Evolutionary conservation across 2,888 invertebrate genomes (phyloP).

Genomic region (Polydrusus cervinus): DNA sequence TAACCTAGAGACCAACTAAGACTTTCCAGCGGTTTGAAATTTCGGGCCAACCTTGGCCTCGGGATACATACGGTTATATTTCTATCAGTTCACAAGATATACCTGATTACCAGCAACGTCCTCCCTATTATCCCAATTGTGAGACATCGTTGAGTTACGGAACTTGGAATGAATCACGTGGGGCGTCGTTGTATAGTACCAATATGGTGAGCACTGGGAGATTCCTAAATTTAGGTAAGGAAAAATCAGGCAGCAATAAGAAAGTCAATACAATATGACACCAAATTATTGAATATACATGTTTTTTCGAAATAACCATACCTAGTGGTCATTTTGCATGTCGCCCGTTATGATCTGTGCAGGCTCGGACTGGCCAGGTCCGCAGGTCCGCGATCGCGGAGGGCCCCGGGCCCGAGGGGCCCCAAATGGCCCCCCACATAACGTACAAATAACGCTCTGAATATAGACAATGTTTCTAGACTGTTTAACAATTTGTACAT

Average conservation of each 20-base stretch:
- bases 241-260: not conserved
- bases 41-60: constrained; percentile 70
- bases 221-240: constrained; percentile 35
- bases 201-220: constrained; percentile 3
- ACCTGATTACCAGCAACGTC: constrained; percentile 17
- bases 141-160: constrained; percentile 19
- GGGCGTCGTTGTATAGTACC: constrained; percentile 5
- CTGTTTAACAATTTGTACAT: no score
- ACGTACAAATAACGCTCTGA: no score
- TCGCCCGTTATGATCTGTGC: no score
- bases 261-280: no score
- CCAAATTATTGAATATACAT: no score
- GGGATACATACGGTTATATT: constrained; percentile 76
- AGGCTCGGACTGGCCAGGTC: no score
- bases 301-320: no score
- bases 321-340: no score
- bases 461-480: no score
- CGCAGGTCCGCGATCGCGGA: no score
- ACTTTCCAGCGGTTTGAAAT: constrained; percentile 61
- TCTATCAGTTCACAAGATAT: constrained; percentile 69
- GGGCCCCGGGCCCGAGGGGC: no score
- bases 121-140: constrained; percentile 12
- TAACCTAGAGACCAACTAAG: constrained; percentile 11
- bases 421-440: no score
- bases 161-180: constrained; percentile 30